Evolutionary conservation across 1,140 invertebrate species (phyloP).

Genomic region (Ceratoteleas bidentatus): DNA sequence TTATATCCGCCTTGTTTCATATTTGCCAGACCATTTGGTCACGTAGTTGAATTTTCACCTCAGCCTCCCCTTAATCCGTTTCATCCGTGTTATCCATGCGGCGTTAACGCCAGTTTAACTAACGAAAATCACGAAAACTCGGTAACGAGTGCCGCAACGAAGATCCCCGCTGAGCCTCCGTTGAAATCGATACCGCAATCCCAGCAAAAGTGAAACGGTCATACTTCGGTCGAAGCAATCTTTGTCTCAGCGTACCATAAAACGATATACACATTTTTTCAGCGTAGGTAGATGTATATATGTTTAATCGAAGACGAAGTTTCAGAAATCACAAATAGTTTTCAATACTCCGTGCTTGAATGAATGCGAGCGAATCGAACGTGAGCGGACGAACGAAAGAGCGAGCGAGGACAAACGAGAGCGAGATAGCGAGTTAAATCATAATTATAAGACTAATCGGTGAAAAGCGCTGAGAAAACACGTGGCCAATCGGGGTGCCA

Average conservation of each 20-base stretch:
- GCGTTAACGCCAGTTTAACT: too few species aligned
- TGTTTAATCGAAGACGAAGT: constrained; percentile 59
- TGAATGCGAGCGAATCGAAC: constrained; percentile 58
- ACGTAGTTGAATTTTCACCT: too few species aligned
- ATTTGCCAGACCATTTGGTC: too few species aligned
- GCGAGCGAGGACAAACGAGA: too few species aligned
- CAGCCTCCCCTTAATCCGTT: too few species aligned
- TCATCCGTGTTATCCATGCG: too few species aligned
- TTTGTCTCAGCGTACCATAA: constrained; percentile 47
- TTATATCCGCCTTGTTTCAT: too few species aligned
- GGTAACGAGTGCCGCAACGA: too few species aligned
- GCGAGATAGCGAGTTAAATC: constrained; percentile 49
- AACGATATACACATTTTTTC: constrained; percentile 59
- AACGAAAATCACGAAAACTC: too few species aligned
- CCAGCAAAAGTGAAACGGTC: constrained; percentile 15
- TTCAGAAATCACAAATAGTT: constrained; percentile 68
- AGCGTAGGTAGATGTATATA: constrained; percentile 73
- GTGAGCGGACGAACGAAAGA: not conserved
- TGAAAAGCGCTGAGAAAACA: constrained; percentile 52
- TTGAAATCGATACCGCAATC: not conserved
- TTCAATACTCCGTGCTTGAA: constrained; percentile 71
- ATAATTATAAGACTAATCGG: constrained; percentile 57
- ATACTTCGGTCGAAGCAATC: constrained; percentile 38
- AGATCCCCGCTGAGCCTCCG: not conserved
- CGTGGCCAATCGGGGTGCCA: constrained; percentile 28